Conservation (phyloP, 2,797 vertebrate genomes). For the Hemitrygon akajei region DNA sequence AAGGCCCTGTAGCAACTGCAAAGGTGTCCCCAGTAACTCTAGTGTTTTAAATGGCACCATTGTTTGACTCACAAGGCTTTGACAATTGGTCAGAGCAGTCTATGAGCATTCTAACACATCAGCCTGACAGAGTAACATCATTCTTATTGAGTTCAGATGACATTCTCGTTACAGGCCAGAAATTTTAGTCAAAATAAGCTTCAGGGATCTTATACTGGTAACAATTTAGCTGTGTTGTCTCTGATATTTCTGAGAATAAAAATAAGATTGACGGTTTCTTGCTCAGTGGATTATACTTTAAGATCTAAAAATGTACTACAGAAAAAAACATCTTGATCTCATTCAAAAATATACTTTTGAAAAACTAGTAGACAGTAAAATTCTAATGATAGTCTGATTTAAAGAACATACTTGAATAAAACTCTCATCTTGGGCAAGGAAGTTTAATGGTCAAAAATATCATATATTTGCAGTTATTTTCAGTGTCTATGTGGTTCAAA, state of each 20-base stretch:
- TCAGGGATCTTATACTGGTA: neutral
- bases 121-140: neutral
- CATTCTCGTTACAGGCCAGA: constrained; percentile 11
- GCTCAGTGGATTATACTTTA: neutral
- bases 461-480: neutral
- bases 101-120: constrained; percentile 8
- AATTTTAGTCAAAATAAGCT: constrained; percentile 12
- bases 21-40: neutral
- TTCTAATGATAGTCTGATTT: neutral
- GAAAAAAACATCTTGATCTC: neutral
- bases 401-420: neutral
- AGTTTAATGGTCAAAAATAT: neutral
- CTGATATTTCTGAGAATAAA: neutral
- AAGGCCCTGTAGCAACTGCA: neutral
- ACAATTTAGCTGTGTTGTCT: neutral
- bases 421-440: neutral
- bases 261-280: neutral
- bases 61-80: neutral
- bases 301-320: neutral
- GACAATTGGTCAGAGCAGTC: constrained; percentile 1
- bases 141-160: neutral
- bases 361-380: neutral
- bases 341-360: neutral
- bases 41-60: neutral
- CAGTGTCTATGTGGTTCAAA: neutral